Conservation (phyloP, 2,888 invertebrate species). For the Drosophila tripunctata region DNA sequence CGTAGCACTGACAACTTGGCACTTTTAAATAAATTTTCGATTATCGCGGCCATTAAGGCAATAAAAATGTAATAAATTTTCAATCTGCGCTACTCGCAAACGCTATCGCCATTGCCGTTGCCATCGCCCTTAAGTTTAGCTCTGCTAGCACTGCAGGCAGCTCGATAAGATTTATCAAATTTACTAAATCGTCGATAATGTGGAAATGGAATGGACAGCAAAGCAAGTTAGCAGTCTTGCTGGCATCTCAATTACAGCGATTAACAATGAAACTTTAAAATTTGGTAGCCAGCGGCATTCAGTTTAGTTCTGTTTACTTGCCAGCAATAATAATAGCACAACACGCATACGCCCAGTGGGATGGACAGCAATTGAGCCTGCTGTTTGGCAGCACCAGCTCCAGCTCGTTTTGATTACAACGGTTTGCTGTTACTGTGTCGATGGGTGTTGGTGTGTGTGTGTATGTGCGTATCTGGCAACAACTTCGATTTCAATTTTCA, state of each 20-base stretch:
- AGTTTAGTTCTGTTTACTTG: conserved; percentile 45
- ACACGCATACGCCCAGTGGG: conserved; percentile 56
- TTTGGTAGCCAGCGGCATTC: conserved; percentile 42
- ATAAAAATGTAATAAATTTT: conserved; percentile 81
- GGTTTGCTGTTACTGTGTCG: conserved; percentile 24
- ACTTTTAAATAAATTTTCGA: conserved; percentile 81
- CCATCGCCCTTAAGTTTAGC: conserved; percentile 45
- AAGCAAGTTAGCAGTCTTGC: not conserved
- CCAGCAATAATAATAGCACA: conserved; percentile 42
- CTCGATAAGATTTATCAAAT: conserved; percentile 71
- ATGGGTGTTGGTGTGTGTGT: not conserved
- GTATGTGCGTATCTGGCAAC: conserved; percentile 1
- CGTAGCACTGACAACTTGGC: conserved; percentile 58
- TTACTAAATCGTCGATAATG: conserved; percentile 73
- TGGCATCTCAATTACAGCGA: conserved; percentile 34
- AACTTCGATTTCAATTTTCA: conserved; percentile 77
- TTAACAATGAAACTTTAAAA: conserved; percentile 60
- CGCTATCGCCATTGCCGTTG: conserved; percentile 24
- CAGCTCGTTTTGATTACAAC: conserved; percentile 48
- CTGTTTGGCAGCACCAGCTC: not conserved
- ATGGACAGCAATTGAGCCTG: not conserved
- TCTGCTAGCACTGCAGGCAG: conserved; percentile 20
- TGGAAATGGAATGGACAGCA: conserved; percentile 47
- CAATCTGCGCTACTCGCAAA: conserved; percentile 59
- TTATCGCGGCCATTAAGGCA: conserved; percentile 80